Conservation (phyloP, 2,113 vertebrate species). For the Holacanthus passer region DNA sequence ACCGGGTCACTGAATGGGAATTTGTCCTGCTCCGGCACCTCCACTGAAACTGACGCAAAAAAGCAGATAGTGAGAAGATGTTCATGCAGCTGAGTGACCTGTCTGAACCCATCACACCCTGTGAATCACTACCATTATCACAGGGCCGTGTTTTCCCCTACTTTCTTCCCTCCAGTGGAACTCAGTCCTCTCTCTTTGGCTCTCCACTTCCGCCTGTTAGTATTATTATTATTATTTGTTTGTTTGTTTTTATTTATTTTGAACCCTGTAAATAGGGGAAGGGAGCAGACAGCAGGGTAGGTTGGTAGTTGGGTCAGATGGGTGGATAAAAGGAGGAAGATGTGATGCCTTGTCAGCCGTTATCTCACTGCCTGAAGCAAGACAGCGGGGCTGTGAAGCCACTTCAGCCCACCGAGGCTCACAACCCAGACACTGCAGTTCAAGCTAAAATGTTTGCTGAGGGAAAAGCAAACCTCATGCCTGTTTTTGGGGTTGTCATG, state of each 20-base stretch:
- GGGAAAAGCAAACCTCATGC: constrained; percentile 1
- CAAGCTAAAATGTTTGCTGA: constrained; percentile 8
- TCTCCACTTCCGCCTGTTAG: neutral
- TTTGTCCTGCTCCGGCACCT: constrained; percentile 2
- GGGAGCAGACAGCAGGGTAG: neutral
- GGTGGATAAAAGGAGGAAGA: constrained; percentile 12
- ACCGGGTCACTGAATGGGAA: constrained; percentile 14
- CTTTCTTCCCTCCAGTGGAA: neutral
- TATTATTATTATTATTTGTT: too few relatives aligned
- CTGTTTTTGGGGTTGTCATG: constrained; percentile 12
- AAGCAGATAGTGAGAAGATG: neutral
- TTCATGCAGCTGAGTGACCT: constrained; percentile 15
- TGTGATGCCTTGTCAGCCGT: constrained; percentile 53
- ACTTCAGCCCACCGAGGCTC: constrained; percentile 14
- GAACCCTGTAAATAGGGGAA: neutral
- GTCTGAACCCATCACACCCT: constrained; percentile 1
- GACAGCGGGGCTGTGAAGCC: constrained; percentile 55
- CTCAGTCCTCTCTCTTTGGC: neutral
- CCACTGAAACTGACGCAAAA: neutral
- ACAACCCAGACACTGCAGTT: constrained; percentile 4
- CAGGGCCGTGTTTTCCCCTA: neutral
- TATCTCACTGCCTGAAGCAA: constrained; percentile 54
- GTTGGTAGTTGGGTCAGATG: neutral
- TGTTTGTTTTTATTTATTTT: too few relatives aligned
- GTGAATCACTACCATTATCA: constrained; percentile 5